phyloP scores from a whole-genome alignment of 2,113 vertebrate species.

The Tiliqua scincoides region DNA sequence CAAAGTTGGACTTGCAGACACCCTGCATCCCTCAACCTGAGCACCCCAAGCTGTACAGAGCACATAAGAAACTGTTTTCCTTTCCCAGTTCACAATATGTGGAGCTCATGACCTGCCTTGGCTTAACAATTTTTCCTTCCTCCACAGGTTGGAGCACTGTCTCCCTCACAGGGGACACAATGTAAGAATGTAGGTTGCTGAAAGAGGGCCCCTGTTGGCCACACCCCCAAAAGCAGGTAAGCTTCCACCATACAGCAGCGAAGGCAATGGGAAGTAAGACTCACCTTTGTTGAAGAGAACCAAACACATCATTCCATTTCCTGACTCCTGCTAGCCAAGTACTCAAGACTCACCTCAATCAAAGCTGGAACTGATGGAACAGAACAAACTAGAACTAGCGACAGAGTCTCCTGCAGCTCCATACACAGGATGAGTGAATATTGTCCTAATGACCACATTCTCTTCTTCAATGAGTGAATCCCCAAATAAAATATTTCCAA shows the following conservation, averaged over 20 bases:
- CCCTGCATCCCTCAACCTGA: not conserved
- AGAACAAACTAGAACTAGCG: not conserved
- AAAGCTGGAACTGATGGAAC: not conserved
- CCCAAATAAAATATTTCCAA: not conserved
- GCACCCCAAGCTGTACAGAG: not conserved
- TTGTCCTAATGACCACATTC: not conserved
- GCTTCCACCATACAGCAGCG: not conserved
- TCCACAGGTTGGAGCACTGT: not conserved
- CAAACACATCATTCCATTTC: not conserved
- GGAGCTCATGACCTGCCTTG: not conserved
- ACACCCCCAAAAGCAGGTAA: not conserved
- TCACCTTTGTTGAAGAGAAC: not conserved
- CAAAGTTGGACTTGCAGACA: not conserved
- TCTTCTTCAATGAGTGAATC: not conserved
- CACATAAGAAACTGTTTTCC: no score
- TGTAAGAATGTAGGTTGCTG: not conserved
- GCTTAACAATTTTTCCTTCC: not conserved
- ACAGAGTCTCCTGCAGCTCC: not conserved
- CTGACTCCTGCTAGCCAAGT: not conserved
- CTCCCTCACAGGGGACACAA: not conserved
- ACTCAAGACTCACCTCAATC: not conserved
- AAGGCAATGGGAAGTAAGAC: not conserved
- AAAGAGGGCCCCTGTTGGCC: not conserved
- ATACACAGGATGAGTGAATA: not conserved
- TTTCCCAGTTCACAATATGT: no score